Percentiles rank a stretch among this genome's conserved stretches.
phyloP scores from a whole-genome alignment of 30 jellyfish, hydroid and myxozoan species.

The Clytia hemisphaerica region DNA sequence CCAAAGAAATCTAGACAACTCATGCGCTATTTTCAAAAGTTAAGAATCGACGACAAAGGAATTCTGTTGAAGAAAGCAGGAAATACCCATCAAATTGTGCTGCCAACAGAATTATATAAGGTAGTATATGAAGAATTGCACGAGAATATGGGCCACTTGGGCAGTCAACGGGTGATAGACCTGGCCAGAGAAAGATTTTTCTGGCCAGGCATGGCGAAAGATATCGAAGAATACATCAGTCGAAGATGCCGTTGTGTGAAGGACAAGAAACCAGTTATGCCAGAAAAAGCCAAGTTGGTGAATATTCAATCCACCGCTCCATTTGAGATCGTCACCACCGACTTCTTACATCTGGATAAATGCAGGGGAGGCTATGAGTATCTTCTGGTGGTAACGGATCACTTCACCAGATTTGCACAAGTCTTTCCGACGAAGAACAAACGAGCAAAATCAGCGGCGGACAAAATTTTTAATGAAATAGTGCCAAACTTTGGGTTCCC shows the following conservation, averaged over 20 bases:
- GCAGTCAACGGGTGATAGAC: constrained; percentile 11
- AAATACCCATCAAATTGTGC: background rate
- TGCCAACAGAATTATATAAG: background rate
- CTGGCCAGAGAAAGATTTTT: constrained; percentile 24
- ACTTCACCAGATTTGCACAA: constrained; percentile 32
- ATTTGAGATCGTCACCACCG: constrained; percentile 30
- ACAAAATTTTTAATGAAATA: constrained; percentile 24
- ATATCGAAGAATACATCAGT: constrained; percentile 13
- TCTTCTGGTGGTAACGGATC: constrained; percentile 30
- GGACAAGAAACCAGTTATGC: constrained; percentile 31
- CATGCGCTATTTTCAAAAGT: background rate
- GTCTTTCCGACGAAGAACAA: constrained; percentile 38
- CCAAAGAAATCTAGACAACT: constrained; percentile 2
- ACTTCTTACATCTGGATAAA: constrained; percentile 30
- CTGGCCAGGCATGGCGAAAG: constrained; percentile 36
- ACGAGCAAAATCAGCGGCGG: constrained; percentile 28
- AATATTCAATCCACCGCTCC: constrained; percentile 20
- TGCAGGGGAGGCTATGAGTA: constrained; percentile 41
- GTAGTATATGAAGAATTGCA: constrained; percentile 6
- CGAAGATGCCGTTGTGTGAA: constrained; percentile 26
- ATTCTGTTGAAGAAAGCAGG: background rate
- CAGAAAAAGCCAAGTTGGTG: constrained; percentile 21
- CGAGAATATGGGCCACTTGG: constrained; percentile 30
- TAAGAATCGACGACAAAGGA: background rate
- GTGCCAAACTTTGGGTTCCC: constrained; percentile 33